Percentiles rank a stretch among this genome's conserved stretches.
phyloP scores from a whole-genome alignment of 2,888 invertebrate genomes.

The Nomada fucata region DNA sequence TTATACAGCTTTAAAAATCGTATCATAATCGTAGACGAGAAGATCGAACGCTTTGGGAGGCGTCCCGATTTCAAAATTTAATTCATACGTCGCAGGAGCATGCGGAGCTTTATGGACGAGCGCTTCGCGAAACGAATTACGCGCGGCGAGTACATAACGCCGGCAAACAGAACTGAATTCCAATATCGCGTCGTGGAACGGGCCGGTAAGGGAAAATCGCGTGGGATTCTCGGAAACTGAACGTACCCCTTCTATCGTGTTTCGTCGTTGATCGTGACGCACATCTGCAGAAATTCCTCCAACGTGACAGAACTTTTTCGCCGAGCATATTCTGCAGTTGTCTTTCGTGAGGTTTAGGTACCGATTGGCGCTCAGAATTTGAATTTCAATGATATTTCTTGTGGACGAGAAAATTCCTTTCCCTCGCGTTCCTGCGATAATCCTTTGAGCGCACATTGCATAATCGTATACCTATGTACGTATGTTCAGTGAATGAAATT shows the following conservation, averaged over 20 bases:
- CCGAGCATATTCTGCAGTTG: not conserved
- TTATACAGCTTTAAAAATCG: slow-evolving; percentile 5
- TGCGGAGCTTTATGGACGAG: slow-evolving; percentile 39
- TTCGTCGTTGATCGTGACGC: slow-evolving; percentile 26
- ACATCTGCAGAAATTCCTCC: slow-evolving; percentile 51
- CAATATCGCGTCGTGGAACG: slow-evolving; percentile 62
- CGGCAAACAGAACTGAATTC: slow-evolving; percentile 71
- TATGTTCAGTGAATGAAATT: too few species aligned
- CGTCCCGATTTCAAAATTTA: slow-evolving; percentile 51
- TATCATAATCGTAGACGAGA: not conserved
- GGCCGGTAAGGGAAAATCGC: slow-evolving; percentile 52
- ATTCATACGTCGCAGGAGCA: slow-evolving; percentile 51
- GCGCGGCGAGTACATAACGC: slow-evolving; percentile 61
- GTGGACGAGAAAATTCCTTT: too few species aligned
- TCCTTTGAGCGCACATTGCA: too few species aligned
- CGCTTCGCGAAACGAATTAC: slow-evolving; percentile 69
- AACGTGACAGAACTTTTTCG: slow-evolving; percentile 35
- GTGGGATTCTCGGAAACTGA: slow-evolving; percentile 48
- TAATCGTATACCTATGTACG: too few species aligned
- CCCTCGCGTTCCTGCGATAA: too few species aligned
- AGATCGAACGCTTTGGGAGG: slow-evolving; percentile 35
- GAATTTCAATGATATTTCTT: too few species aligned
- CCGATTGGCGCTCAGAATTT: too few species aligned
- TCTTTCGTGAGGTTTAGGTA: slow-evolving; percentile 2
- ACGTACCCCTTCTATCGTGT: slow-evolving; percentile 24